Evolutionary conservation across 2,888 invertebrate genomes (phyloP).

Genomic region (Acronicta leporina): DNA sequence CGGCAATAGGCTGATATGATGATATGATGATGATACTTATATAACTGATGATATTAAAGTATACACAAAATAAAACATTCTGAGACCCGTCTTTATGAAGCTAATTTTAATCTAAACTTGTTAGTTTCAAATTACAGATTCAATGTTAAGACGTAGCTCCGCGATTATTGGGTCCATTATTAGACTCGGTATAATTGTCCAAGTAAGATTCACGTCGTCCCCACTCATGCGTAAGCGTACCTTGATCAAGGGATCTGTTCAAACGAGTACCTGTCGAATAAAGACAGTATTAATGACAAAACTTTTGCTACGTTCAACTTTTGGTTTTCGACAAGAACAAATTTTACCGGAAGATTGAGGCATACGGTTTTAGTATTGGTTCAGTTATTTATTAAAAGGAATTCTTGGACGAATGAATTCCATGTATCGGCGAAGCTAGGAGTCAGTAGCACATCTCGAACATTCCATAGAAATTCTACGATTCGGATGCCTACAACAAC

Average conservation of each 20-base stretch:
- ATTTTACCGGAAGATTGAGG: constrained; percentile 24
- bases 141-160: constrained; percentile 9
- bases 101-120: constrained; percentile 3
- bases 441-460: too few species aligned
- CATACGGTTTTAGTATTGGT: constrained; percentile 12
- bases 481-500: too few species aligned
- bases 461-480: too few species aligned
- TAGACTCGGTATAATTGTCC: constrained; percentile 11
- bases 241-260: constrained; percentile 17
- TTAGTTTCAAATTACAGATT: constrained; percentile 24
- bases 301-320: constrained; percentile 33
- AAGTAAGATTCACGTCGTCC: constrained; percentile 6
- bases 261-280: constrained; percentile 43
- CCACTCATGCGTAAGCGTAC: constrained; percentile 10
- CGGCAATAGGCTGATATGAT: too few species aligned
- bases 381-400: constrained; percentile 21
- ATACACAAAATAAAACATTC: too few species aligned
- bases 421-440: too few species aligned
- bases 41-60: too few species aligned
- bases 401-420: constrained; percentile 16
- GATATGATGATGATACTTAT: too few species aligned
- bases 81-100: too few species aligned
- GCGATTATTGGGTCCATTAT: background rate
- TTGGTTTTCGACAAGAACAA: constrained; percentile 28
- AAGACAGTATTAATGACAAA: constrained; percentile 39